Percentiles rank a stretch among this genome's conserved stretches.
Conservation (phyloP, 2,113 vertebrate species). For the Ceuthmochares aereus region DNA sequence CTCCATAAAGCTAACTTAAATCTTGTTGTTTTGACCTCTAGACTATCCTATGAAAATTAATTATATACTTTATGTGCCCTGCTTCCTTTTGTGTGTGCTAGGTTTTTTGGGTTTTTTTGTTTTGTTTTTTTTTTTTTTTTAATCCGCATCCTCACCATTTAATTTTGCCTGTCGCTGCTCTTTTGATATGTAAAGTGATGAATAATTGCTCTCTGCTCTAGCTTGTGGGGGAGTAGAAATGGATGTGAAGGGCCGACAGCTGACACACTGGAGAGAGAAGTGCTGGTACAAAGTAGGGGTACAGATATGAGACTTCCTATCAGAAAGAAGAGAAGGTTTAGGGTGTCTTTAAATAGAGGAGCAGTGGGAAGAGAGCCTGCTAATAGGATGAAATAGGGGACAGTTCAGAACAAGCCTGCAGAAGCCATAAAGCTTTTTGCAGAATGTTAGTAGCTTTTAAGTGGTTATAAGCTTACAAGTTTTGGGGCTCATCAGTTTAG, state of each 20-base stretch:
- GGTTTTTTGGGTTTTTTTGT: too few relatives aligned
- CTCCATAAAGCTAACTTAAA: neutral
- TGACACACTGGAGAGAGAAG: neutral
- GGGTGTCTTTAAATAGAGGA: slow-evolving; percentile 15
- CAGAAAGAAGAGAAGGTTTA: neutral
- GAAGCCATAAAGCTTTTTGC: slow-evolving; percentile 20
- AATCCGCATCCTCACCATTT: neutral
- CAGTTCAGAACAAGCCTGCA: neutral
- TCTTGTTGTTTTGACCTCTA: neutral
- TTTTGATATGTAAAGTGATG: neutral
- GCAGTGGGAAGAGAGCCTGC: neutral
- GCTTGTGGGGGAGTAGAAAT: neutral
- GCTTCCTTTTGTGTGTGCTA: neutral
- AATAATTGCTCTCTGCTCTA: neutral
- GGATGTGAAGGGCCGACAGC: neutral
- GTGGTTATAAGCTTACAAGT: neutral
- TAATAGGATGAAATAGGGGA: neutral
- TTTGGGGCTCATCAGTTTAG: neutral
- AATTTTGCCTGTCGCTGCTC: neutral
- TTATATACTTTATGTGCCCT: neutral
- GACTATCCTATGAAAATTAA: neutral
- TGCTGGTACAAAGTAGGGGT: neutral
- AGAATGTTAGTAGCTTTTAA: neutral
- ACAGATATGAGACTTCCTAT: neutral
- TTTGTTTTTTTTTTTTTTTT: neutral